Base-by-base conservation (phyloP, 2,797 vertebrate genomes). In the Paguma larvata region DNA sequence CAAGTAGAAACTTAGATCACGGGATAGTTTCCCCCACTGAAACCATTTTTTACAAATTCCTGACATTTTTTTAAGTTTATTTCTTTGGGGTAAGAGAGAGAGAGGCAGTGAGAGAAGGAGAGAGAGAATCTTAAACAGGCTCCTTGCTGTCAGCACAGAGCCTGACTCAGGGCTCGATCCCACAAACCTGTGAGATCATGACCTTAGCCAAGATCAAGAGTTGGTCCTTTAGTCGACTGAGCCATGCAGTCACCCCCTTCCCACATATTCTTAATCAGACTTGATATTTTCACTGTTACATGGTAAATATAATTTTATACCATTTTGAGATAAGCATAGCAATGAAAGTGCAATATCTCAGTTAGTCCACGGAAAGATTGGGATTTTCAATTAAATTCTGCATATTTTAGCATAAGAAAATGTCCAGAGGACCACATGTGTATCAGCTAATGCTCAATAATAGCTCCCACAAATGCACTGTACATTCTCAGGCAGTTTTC, bases 321-420 rank as follows among this genome's bases (percentile, higher is more conserved):
- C 18, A 44, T 87, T 97, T 68, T n/a, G n/a, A 88, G 19, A 79
- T 75, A 94, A 89, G 38, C 70, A 72, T 10, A 92, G 23, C 41
- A 79, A 59, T 84, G 44, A 25, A 53, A 89, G 9, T 63, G 62
- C n/a, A 83, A 82, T 82, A 88, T 73, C 67, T 94, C 48, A 86
- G 5, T 70, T 53, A 84, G 85, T 83, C 34, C 30, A 59, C 32
- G 19, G 19, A 78, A 92, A 92, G 6, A 70, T 77, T 53, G 88
- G 25, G 16, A 83, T 93, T 92, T 94, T 89, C 62, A 80, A 72
- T 92, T 59, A 51, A 88, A 92, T 91, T 86, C 44, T 96, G 41
- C 14, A 73, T 13, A 88, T 38, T 41, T 21, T 93, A 62, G 18
- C 30, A 94, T 21, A 89, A 44, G 25, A 63, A 70, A 92, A 34